A percentile compares a stretch with the other conserved stretches of the same genome.
Conservation (phyloP, 2,888 invertebrate species). For the Beris chalybata region DNA sequence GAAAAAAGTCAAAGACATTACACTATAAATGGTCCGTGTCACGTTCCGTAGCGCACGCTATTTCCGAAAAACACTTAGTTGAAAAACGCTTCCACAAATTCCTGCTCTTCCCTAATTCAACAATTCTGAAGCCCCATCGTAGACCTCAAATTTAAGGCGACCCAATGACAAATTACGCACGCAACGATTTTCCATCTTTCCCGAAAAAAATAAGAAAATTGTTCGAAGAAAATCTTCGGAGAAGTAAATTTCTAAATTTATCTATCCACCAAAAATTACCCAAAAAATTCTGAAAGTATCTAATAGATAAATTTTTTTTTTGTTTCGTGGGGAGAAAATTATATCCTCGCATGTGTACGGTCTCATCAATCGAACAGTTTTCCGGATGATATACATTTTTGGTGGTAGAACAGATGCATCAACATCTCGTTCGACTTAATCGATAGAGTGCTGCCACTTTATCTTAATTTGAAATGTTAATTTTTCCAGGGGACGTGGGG, state of each 20-base stretch:
- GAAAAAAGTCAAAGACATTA: constrained; percentile 27
- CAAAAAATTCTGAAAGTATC: too few relatives aligned
- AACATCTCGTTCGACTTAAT: constrained; percentile 20
- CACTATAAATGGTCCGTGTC: constrained; percentile 22
- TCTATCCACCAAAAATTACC: too few relatives aligned
- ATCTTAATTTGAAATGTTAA: constrained; percentile 30
- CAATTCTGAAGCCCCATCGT: constrained; percentile 5
- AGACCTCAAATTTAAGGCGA: constrained; percentile 20
- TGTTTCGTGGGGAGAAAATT: neutral
- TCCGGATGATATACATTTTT: constrained; percentile 1
- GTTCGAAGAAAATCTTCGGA: neutral
- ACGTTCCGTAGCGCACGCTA: constrained; percentile 16
- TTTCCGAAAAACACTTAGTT: constrained; percentile 21
- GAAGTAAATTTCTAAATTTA: neutral
- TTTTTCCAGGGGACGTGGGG: neutral
- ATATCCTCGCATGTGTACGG: neutral
- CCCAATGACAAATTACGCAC: constrained; percentile 30
- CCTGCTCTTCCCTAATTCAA: constrained; percentile 21
- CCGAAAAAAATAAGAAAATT: neutral
- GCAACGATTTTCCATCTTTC: constrained; percentile 21
- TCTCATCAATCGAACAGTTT: neutral
- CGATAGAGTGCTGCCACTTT: constrained; percentile 13
- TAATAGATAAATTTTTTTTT: too few relatives aligned
- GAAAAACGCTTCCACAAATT: constrained; percentile 3
- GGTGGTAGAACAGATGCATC: constrained; percentile 16